Conservation (phyloP, 2,113 vertebrate genomes). For the Globicephala melas region DNA sequence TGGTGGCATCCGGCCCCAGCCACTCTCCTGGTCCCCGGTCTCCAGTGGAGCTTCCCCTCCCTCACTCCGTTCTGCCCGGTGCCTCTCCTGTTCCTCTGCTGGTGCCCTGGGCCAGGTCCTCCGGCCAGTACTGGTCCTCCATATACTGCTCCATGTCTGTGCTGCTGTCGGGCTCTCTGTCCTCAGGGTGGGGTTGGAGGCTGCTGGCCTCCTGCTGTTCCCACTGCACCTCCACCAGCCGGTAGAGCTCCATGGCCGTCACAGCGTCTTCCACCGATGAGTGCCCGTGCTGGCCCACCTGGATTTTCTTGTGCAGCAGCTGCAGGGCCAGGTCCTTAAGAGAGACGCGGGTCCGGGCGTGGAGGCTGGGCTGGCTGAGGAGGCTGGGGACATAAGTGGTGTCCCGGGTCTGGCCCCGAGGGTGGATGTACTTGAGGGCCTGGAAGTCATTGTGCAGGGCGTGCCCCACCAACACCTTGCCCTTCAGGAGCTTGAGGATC, state of each 20-base stretch:
- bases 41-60: background rate
- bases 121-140: conserved; percentile 94
- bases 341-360: conserved; percentile 71
- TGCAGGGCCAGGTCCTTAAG: conserved; percentile 87
- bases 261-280: conserved; percentile 93
- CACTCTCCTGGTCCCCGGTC: background rate
- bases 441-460: conserved; percentile 92
- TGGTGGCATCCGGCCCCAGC: background rate
- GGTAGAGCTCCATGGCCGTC: conserved; percentile 94
- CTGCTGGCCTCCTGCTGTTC: conserved; percentile 81
- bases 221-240: conserved; percentile 92
- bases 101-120: conserved; percentile 79
- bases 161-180: conserved; percentile 45
- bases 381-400: conserved; percentile 84
- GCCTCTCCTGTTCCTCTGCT: conserved; percentile 32
- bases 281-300: conserved; percentile 90
- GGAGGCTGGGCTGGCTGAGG: conserved; percentile 79
- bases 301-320: conserved; percentile 91
- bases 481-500: conserved; percentile 90
- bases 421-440: conserved; percentile 87
- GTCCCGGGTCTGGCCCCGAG: conserved; percentile 88
- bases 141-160: conserved; percentile 86
- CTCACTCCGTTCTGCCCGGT: background rate
- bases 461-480: conserved; percentile 93
- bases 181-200: background rate